These are phyloP conservation scores for Leptoteleia sp. DNA, from an alignment of 1,140 invertebrate genomes.

Conservation along the genomic window DNA sequence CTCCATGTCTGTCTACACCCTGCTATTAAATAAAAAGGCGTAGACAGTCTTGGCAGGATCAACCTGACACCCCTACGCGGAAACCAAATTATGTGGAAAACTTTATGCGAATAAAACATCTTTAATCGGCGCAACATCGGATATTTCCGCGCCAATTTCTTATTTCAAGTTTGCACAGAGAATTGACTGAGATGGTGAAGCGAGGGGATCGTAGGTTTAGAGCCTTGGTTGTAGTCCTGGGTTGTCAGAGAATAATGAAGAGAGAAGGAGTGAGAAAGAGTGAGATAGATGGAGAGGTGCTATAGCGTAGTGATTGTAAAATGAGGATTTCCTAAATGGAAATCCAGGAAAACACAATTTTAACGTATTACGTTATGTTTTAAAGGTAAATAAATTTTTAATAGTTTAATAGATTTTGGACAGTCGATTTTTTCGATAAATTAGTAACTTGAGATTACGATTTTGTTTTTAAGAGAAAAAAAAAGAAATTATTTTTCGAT, in stretches of 20 bases:
- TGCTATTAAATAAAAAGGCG: constrained; percentile 1
- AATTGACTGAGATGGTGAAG: neutral
- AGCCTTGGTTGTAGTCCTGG: neutral
- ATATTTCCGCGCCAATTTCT: neutral
- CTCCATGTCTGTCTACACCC: constrained; percentile 6
- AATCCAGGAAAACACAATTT: constrained; percentile 3
- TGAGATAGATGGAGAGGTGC: neutral
- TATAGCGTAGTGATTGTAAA: constrained; percentile 1
- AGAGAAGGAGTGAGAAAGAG: constrained; percentile 1
- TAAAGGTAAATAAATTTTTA: neutral
- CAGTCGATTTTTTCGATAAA: neutral
- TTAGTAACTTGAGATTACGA: no score
- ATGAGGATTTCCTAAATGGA: neutral
- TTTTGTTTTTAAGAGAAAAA: no score
- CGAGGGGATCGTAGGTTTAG: constrained; percentile 12
- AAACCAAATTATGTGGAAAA: neutral
- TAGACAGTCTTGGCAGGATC: neutral
- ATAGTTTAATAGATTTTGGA: neutral
- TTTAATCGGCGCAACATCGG: neutral
- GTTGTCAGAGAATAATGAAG: neutral
- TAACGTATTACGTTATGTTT: constrained; percentile 8
- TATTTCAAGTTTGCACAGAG: neutral
- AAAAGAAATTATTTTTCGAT: constrained; percentile 6
- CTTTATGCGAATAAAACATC: neutral
- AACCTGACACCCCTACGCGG: constrained; percentile 16